Evolutionary conservation across 2,797 vertebrate genomes (phyloP).

Genomic region (Pelochelys cantorii): DNA sequence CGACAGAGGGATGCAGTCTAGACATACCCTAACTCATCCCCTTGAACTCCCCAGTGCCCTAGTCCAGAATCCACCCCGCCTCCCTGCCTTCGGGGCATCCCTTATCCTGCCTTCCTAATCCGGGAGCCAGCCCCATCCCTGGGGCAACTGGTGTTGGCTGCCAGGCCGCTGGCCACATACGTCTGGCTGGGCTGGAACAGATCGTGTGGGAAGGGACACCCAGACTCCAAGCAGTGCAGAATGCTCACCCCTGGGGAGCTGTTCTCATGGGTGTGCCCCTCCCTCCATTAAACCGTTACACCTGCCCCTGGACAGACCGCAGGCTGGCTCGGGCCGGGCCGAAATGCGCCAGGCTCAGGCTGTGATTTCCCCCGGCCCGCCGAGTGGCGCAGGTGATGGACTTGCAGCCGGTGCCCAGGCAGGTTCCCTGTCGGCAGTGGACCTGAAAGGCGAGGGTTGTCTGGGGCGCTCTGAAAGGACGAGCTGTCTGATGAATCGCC

Average conservation of each 20-base stretch:
- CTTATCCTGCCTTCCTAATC: too few species aligned
- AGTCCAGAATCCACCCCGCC: too few species aligned
- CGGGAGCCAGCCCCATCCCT: too few species aligned
- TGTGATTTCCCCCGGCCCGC: fast-evolving
- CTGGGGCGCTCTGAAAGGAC: neutral
- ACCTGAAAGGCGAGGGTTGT: fast-evolving
- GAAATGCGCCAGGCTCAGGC: neutral
- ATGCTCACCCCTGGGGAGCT: neutral
- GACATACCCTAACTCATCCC: too few species aligned
- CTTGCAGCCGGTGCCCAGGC: neutral
- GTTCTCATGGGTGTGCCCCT: neutral
- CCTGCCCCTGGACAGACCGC: neutral
- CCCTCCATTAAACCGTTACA: neutral
- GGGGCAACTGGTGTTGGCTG: too few species aligned
- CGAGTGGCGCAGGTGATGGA: fast-evolving
- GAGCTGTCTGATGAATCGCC: neutral
- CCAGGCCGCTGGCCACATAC: too few species aligned
- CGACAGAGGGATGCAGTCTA: too few species aligned
- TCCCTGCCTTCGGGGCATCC: too few species aligned
- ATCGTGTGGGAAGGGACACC: neutral
- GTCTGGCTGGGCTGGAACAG: neutral
- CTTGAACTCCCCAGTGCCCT: too few species aligned
- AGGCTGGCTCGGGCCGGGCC: fast-evolving
- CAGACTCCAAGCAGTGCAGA: neutral
- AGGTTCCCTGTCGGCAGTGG: fast-evolving